A percentile compares a stretch with the other conserved stretches of the same genome.
phyloP scores from a whole-genome alignment of 2,797 vertebrate species.

The Valencia hispanica region DNA sequence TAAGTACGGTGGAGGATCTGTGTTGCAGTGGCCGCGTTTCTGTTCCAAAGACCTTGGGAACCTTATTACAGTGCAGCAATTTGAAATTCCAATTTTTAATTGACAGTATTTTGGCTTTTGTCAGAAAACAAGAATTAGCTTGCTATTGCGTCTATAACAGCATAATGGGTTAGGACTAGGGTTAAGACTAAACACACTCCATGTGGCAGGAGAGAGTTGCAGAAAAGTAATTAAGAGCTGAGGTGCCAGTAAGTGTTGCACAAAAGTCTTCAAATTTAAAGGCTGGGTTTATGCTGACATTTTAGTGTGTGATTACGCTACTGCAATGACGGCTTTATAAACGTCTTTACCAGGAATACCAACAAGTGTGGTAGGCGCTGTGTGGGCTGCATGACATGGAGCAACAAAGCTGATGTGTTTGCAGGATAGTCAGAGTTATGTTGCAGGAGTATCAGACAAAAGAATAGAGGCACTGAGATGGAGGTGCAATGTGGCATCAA shows the following conservation, averaged over 20 bases:
- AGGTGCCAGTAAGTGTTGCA: background rate
- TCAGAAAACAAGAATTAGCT: too few species aligned
- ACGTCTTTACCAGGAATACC: background rate
- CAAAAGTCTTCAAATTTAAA: background rate
- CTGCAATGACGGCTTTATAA: background rate
- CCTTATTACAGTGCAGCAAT: background rate
- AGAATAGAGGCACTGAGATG: slow-evolving; percentile 60
- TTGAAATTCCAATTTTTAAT: background rate
- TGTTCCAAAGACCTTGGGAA: background rate
- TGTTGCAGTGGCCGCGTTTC: background rate
- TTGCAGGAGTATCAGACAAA: slow-evolving; percentile 57
- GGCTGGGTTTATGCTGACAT: background rate
- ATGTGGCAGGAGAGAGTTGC: background rate
- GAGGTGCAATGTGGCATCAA: slow-evolving; percentile 56
- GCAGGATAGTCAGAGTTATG: slow-evolving; percentile 44
- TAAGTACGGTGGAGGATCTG: background rate
- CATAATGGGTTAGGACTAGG: background rate
- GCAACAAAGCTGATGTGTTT: slow-evolving; percentile 59
- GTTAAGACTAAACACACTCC: background rate
- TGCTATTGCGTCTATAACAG: background rate
- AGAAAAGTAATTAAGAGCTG: background rate
- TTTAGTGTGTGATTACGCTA: background rate
- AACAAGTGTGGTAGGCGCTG: slow-evolving; percentile 25
- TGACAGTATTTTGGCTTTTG: background rate
- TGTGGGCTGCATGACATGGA: slow-evolving; percentile 62